These are phyloP conservation scores for Pteruthius melanotis DNA, from an alignment of 2,113 vertebrate species.

Conservation along the genomic window DNA sequence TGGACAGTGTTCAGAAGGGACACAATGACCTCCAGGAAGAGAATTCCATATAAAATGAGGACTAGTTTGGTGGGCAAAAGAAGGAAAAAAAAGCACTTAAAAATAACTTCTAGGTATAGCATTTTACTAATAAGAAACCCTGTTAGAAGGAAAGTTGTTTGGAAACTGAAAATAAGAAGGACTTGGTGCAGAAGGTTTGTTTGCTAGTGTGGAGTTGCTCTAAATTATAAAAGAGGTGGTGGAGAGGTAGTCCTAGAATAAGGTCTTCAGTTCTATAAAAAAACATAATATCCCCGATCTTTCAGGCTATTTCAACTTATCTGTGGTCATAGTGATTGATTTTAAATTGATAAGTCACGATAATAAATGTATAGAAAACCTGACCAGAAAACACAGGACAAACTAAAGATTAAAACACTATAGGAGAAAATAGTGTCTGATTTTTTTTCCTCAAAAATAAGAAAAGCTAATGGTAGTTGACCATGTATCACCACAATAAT, in stretches of 20 bases:
- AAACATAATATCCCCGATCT: rapidly evolving
- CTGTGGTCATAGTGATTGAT: background rate
- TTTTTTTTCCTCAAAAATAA: background rate
- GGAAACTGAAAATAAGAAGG: background rate
- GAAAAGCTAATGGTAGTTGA: background rate
- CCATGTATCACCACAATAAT: background rate
- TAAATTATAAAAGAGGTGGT: background rate
- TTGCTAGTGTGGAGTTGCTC: background rate
- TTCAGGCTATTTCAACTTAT: background rate
- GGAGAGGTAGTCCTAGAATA: background rate
- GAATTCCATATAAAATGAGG: background rate
- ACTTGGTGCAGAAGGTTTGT: background rate
- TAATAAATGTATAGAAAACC: background rate
- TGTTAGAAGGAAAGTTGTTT: background rate
- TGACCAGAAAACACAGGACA: background rate
- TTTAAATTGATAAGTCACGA: background rate
- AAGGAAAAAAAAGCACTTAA: background rate
- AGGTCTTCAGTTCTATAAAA: background rate
- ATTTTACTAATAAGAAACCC: background rate
- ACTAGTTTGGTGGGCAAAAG: background rate
- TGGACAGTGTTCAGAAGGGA: background rate
- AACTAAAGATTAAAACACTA: background rate
- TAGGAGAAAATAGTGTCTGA: background rate
- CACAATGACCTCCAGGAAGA: background rate
- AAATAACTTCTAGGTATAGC: background rate